Evolutionary conservation across 2,113 vertebrate genomes (phyloP), one percentile per base, ranked within the genome.

Genomic region (Trichechus manatus): DNA sequence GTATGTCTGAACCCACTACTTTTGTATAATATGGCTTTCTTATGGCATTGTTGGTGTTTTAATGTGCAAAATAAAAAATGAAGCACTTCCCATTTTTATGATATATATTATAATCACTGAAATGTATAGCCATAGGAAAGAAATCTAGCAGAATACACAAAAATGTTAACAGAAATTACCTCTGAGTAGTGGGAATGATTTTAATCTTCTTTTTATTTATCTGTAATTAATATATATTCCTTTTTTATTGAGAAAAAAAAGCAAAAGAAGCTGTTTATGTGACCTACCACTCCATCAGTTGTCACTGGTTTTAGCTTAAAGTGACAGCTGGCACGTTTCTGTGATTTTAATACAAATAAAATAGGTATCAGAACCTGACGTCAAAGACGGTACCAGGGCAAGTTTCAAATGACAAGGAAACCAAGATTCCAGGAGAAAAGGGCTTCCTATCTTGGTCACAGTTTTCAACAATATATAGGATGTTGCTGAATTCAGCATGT

Each of bases 171-270:
- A 70, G 50, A 22, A 83, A 91, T 82, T 66, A 81, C 80, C 75
- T 95, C 68, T 86, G 50, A 70, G n/a, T 78, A 10, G 39, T 68
- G 8, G 5, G 29, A 80, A 85, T 96, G 8, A 77, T 84, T 94
- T 93, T 70, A 94, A 87, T 77, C 3, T 86, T 92, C 2, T 87
- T 94, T 89, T 93, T 89, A 70, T 93, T 50, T 66, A 64, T 61
- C 36, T 89, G 2, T 81, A 96, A 70, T 80, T 77, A 93, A 75
- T 1, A 79, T 27, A 74, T 42, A 56, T 50, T 83, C 8, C 6
- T 91, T 88, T 87, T 93, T 78, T 68, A 31, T 17, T 88, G 74
- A 91, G 39, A 14, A 25, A 19, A 70, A 74, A 93, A 92, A n/a
- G 10, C 9, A 92, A 87, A 93, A 80, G 17, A 81, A 88, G 36